These are phyloP conservation scores for Chrysochloris asiatica DNA, from an alignment of 2,113 vertebrate species.

Conservation along the genomic window DNA sequence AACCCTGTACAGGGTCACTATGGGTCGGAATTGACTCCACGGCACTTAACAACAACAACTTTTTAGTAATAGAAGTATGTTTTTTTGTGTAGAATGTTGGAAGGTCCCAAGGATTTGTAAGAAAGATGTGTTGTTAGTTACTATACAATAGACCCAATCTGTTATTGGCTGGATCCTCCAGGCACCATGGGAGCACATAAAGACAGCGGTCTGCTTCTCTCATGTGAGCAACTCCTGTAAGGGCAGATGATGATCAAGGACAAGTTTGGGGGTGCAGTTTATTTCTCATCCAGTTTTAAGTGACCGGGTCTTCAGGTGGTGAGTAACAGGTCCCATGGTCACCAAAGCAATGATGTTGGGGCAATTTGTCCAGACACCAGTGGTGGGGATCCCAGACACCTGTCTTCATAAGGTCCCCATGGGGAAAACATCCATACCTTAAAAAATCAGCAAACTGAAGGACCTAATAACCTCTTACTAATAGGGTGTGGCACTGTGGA, in stretches of 20 bases:
- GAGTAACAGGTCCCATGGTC: rapidly evolving
- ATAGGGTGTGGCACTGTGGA: too few relatives aligned
- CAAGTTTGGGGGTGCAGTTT: neutral
- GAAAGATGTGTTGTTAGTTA: too few relatives aligned
- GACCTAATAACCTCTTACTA: too few relatives aligned
- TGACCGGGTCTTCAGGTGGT: rapidly evolving
- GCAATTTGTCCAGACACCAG: too few relatives aligned
- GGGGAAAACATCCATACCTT: neutral
- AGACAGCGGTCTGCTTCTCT: neutral
- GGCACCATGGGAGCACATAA: rapidly evolving
- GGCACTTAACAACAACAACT: too few relatives aligned
- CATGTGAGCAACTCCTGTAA: neutral
- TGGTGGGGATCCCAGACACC: neutral
- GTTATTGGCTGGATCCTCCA: too few relatives aligned
- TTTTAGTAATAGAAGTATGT: neutral
- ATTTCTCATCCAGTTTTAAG: neutral
- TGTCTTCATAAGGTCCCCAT: neutral
- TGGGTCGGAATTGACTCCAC: too few relatives aligned
- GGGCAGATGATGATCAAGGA: neutral
- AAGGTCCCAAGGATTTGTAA: neutral
- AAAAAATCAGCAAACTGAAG: too few relatives aligned
- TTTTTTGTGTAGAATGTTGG: neutral
- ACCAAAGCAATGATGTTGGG: rapidly evolving
- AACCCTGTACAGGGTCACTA: too few relatives aligned
- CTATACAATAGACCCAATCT: too few relatives aligned